phyloP scores from a whole-genome alignment of 2,888 invertebrate species.

The Notodonta dromedarius region DNA sequence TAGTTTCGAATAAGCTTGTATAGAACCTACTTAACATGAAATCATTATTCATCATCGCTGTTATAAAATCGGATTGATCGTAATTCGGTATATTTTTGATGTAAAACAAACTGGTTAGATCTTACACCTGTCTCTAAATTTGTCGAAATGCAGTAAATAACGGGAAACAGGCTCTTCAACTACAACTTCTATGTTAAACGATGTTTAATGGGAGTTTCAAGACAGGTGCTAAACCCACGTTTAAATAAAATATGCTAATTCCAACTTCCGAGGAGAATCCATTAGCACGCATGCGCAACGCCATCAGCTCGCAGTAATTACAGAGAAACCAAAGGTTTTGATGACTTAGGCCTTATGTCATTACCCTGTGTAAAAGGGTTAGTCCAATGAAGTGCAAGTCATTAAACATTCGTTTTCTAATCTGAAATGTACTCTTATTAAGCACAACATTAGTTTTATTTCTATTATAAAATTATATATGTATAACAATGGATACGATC shows the following conservation, averaged over 20 bases:
- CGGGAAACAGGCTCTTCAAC: background rate
- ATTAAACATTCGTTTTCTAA: no score
- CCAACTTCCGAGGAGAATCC: conserved; percentile 8
- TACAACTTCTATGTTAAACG: conserved; percentile 4
- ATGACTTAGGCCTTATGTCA: background rate
- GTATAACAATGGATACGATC: no score
- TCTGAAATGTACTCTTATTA: no score
- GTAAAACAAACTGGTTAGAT: background rate
- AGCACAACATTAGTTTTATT: no score
- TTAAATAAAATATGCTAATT: conserved; percentile 18
- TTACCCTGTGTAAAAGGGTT: background rate
- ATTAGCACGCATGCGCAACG: background rate
- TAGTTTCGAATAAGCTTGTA: no score
- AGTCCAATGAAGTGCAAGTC: background rate
- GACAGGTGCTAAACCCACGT: conserved; percentile 21
- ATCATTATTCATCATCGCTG: no score
- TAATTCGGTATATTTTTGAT: no score
- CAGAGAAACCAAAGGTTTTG: background rate
- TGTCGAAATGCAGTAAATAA: background rate
- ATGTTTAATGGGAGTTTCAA: conserved; percentile 11
- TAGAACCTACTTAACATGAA: no score
- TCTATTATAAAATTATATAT: no score
- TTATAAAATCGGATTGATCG: no score
- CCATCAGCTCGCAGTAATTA: conserved; percentile 1
- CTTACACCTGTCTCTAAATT: background rate